These are phyloP conservation scores for Actinemys pallida DNA, from an alignment of 2,113 vertebrate species.

Conservation along the genomic window DNA sequence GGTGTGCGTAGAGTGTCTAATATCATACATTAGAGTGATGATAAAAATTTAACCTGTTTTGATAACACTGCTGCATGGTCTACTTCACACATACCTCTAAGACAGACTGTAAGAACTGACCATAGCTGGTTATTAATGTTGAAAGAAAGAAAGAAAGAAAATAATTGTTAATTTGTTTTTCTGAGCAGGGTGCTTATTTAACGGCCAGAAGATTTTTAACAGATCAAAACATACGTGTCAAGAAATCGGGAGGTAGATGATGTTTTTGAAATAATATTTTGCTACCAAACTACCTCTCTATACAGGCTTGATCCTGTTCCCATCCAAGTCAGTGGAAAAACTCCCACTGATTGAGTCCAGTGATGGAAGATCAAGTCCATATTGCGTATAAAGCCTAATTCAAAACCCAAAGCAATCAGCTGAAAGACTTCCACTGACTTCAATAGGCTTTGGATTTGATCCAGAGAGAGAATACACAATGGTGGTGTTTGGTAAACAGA, in stretches of 20 bases:
- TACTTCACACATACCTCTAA: background rate
- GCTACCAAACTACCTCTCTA: background rate
- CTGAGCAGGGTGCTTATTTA: conserved; percentile 43
- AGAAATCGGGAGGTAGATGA: conserved; percentile 20
- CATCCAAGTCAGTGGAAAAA: background rate
- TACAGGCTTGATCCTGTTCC: background rate
- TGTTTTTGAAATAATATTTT: conserved; percentile 1
- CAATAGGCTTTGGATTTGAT: background rate
- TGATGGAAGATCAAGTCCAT: background rate
- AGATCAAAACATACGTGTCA: background rate
- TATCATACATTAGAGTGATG: background rate
- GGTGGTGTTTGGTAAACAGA: background rate
- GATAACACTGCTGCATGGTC: background rate
- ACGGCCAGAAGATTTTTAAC: conserved; percentile 25
- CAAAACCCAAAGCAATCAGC: background rate
- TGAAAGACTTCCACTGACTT: background rate
- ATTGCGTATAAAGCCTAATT: background rate
- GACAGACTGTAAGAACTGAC: conserved; percentile 49
- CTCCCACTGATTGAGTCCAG: background rate
- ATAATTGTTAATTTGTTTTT: conserved; percentile 20
- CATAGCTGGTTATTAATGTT: conserved; percentile 35
- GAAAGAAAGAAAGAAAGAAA: no score
- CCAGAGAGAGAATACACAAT: background rate
- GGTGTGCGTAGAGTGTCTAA: conserved; percentile 21
- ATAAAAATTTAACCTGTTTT: conserved; percentile 49